These are phyloP conservation scores for Drosophila mayri DNA, from an alignment of 1,140 invertebrate genomes.

Conservation along the genomic window DNA sequence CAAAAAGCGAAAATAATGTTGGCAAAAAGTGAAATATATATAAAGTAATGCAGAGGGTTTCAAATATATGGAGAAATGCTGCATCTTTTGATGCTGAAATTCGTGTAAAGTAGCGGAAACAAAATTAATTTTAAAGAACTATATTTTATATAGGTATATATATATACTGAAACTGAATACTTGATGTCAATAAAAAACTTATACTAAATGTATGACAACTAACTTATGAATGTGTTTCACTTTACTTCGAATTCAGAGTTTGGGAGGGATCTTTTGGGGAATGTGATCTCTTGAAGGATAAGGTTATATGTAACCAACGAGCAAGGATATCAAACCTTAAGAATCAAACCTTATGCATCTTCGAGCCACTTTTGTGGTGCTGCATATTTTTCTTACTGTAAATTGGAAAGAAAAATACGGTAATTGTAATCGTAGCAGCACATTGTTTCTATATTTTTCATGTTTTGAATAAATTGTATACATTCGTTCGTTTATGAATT, in stretches of 20 bases:
- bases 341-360: no score
- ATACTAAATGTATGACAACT: constrained; percentile 68
- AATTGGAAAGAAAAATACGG: constrained; percentile 1
- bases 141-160: constrained; percentile 77
- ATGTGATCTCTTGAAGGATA: background rate
- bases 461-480: constrained; percentile 58
- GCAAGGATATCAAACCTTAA: no score
- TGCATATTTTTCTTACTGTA: background rate
- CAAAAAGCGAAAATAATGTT: constrained; percentile 25
- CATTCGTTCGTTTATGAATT: constrained; percentile 56
- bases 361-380: no score
- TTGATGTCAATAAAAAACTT: constrained; percentile 82
- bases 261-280: no score
- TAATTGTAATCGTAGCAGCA: constrained; percentile 57
- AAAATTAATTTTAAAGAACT: constrained; percentile 78
- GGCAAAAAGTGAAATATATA: constrained; percentile 35
- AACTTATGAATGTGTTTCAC: background rate
- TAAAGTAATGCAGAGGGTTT: constrained; percentile 27
- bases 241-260: background rate
- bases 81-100: constrained; percentile 48
- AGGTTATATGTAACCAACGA: no score
- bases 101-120: constrained; percentile 68
- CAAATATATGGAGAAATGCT: constrained; percentile 30
- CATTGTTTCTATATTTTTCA: constrained; percentile 57
- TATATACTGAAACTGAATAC: constrained; percentile 72